A percentile compares a stretch with the other conserved stretches of the same genome.
phyloP scores from a whole-genome alignment of 2,888 invertebrate species.

The Drosophila falleni region DNA sequence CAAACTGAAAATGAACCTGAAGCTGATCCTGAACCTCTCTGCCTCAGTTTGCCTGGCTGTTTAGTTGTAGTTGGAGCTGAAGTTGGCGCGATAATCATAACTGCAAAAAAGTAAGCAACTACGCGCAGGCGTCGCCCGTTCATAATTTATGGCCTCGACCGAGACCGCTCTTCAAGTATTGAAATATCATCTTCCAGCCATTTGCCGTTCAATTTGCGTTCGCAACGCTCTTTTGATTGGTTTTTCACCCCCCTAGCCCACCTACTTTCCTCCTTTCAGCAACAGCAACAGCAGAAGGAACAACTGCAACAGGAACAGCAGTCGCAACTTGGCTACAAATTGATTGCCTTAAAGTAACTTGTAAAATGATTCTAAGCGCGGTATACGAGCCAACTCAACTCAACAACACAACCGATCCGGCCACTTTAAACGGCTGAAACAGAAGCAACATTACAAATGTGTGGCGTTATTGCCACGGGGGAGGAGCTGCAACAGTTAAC shows the following conservation, averaged over 20 bases:
- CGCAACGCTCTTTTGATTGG: constrained; percentile 80
- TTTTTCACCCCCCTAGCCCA: constrained; percentile 56
- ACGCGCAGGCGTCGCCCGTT: constrained; percentile 77
- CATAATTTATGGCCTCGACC: constrained; percentile 70
- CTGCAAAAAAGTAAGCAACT: constrained; percentile 79
- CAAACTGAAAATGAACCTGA: constrained; percentile 13
- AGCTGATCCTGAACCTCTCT: constrained; percentile 14
- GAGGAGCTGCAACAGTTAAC: constrained; percentile 58
- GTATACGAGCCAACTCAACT: constrained; percentile 22
- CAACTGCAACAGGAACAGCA: constrained; percentile 14
- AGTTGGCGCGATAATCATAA: constrained; percentile 80
- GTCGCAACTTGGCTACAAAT: constrained; percentile 64
- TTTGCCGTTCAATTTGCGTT: constrained; percentile 80
- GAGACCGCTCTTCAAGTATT: constrained; percentile 59
- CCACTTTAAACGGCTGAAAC: constrained; percentile 71
- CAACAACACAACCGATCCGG: constrained; percentile 16
- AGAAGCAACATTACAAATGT: constrained; percentile 84
- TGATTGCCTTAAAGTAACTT: constrained; percentile 83
- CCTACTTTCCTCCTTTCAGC: constrained; percentile 13
- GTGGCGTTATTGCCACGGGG: constrained; percentile 84
- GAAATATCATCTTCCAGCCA: constrained; percentile 79
- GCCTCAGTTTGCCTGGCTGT: neutral
- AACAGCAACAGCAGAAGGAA: constrained; percentile 7
- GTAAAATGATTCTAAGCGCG: constrained; percentile 74
- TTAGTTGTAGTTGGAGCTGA: neutral